phyloP scores from a whole-genome alignment of 1,140 invertebrate genomes.

The Kradibia gibbosae region DNA sequence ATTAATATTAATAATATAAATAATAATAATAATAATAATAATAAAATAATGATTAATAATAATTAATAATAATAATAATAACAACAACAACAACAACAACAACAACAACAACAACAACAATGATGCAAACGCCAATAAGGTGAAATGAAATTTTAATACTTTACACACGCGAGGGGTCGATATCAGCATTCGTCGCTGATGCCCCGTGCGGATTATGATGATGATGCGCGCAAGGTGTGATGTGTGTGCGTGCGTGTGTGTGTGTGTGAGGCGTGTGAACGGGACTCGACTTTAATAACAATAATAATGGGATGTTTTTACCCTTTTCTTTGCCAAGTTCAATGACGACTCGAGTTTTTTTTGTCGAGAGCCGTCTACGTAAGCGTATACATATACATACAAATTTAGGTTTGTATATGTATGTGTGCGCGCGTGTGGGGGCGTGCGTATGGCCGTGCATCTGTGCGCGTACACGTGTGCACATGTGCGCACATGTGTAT shows the following conservation, averaged over 20 bases:
- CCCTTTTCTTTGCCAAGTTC: slow-evolving; percentile 35
- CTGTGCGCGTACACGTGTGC: background rate
- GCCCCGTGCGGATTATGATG: slow-evolving; percentile 16
- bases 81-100: slow-evolving; percentile 10
- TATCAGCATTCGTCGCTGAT: slow-evolving; percentile 12
- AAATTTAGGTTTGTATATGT: slow-evolving; percentile 26
- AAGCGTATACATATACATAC: slow-evolving; percentile 45
- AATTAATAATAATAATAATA: slow-evolving; percentile 3
- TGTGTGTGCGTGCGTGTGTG: background rate
- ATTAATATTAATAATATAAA: slow-evolving; percentile 11
- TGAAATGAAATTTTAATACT: slow-evolving; percentile 38
- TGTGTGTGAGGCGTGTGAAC: slow-evolving; percentile 40
- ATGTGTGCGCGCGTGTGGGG: background rate
- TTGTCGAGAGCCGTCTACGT: slow-evolving; percentile 48
- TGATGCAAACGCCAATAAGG: slow-evolving; percentile 37
- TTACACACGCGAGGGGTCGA: slow-evolving; percentile 27
- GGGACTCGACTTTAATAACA: slow-evolving; percentile 44
- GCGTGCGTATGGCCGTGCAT: background rate
- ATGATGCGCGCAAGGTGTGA: slow-evolving; percentile 17
- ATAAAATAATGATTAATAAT: slow-evolving; percentile 1
- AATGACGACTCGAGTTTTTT: slow-evolving; percentile 48
- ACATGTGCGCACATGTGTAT: slow-evolving; percentile 46
- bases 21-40: slow-evolving; percentile 4
- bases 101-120: slow-evolving; percentile 23
- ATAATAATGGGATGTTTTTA: slow-evolving; percentile 49